These are phyloP conservation scores for Osmerus eperlanus DNA, from an alignment of 2,113 vertebrate species.

Conservation along the genomic window DNA sequence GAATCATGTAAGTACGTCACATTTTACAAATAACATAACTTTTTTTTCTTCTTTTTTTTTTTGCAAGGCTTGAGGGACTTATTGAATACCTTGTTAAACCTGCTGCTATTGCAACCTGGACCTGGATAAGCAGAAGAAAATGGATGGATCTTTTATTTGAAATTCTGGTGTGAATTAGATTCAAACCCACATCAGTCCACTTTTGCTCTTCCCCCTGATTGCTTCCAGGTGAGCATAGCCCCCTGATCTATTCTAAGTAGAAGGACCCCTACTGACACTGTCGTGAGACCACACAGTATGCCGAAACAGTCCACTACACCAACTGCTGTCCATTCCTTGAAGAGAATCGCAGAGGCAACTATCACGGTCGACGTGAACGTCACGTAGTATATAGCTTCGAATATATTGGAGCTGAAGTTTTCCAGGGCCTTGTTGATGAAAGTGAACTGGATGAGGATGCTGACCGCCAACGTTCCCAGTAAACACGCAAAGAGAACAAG, in stretches of 20 bases:
- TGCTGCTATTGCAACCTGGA: too few species aligned
- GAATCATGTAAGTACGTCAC: too few species aligned
- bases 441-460: constrained; percentile 90
- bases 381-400: constrained; percentile 94
- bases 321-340: constrained; percentile 89
- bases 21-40: too few species aligned
- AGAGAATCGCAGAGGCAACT: constrained; percentile 88
- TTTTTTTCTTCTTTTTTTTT: too few species aligned
- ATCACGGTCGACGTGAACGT: constrained; percentile 88
- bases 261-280: constrained; percentile 84
- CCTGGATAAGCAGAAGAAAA: too few species aligned
- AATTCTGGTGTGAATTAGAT: not conserved
- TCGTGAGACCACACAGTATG: constrained; percentile 86
- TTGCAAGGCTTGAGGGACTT: too few species aligned
- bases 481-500: constrained; percentile 81
- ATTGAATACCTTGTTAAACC: too few species aligned
- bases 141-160: too few species aligned
- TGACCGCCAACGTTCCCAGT: constrained; percentile 80
- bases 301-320: constrained; percentile 82
- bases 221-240: constrained; percentile 78
- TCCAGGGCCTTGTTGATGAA: constrained; percentile 95
- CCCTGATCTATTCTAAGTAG: constrained; percentile 91
- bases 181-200: constrained; percentile 58
- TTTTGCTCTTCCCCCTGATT: constrained; percentile 74
- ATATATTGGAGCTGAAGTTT: constrained; percentile 86